Base-by-base conservation (phyloP, 2,113 vertebrate species). In the Corvus moneduloides region DNA sequence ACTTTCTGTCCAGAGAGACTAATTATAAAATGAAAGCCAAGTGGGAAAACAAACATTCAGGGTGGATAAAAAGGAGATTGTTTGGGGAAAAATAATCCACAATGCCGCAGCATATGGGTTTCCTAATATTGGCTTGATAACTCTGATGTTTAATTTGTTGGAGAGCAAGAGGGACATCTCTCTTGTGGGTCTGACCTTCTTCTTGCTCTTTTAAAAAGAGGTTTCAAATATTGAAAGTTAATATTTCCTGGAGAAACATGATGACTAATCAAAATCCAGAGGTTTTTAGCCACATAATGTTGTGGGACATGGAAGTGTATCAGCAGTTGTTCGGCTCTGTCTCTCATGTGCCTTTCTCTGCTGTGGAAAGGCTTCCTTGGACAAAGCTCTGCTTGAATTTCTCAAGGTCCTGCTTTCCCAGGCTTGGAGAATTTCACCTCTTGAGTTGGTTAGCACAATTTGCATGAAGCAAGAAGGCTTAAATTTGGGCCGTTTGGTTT, bases 21-120 rank as follows among this genome's bases (percentile, higher is more conserved):
- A 88, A 80, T 92, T 80, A 88, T 49, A 76, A 94, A 93, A 90
- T 73, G 43, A 90, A 77, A 80, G 32, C 43, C 51, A 72, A 81
- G 24, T 56, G 72, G 43, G 41, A 68, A 93, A 90, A 81, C 15
- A 83, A 86, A 33, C 15, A 67, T 71, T 80, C 55, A 39, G 13
- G 3, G 12, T 16, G 37, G 39, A 81, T 79, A 48, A 86, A 88
- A 85, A 72, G 20, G 21, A 35, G 83, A 71, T 56, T 81, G 35
- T 80, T 89, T 48, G 14, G 46, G 48, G 64, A 89, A 84, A 92
- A 90, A 63, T 39, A 82, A 59, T 27, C 28, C 23, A 17, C 0
- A 3, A 22, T 69, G 35, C 33, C 66, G 90, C 55, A 63, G 10
- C 48, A 39, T 10, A 9, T 8, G 37, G 33, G 14, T 59, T 84